Percentiles rank a stretch among this genome's conserved stretches.
Evolutionary conservation across 1,140 invertebrate species (phyloP).

Genomic region (Calliopsis andreniformis): DNA sequence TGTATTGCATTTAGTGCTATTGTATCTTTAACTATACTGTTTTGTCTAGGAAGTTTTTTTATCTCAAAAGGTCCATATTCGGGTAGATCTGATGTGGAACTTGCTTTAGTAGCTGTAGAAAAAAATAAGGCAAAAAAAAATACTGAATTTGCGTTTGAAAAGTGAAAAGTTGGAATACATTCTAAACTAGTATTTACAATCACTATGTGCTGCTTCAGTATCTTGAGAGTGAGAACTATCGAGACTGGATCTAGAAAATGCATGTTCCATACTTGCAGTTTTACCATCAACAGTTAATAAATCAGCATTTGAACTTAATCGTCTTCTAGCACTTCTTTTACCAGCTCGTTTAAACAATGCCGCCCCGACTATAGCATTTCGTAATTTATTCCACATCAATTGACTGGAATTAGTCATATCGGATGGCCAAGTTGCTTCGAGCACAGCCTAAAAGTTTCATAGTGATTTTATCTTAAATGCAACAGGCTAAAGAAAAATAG

Average conservation of each 20-base stretch:
- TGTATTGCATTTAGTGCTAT: conserved; percentile 68
- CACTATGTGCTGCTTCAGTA: conserved; percentile 75
- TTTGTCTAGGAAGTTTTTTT: conserved; percentile 77
- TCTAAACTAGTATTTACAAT: conserved; percentile 69
- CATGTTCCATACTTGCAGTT: conserved; percentile 74
- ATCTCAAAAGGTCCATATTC: conserved; percentile 75
- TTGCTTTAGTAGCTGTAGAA: conserved; percentile 73
- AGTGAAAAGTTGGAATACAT: not conserved
- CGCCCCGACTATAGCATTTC: conserved; percentile 94
- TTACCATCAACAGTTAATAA: conserved; percentile 71
- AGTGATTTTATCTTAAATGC: conserved; percentile 10
- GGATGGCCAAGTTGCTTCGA: conserved; percentile 97
- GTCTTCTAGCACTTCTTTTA: conserved; percentile 81
- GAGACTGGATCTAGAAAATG: conserved; percentile 77
- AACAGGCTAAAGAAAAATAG: conserved; percentile 15
- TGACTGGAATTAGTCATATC: conserved; percentile 91
- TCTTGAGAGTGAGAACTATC: conserved; percentile 80
- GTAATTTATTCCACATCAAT: conserved; percentile 95
- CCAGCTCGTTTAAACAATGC: conserved; percentile 92
- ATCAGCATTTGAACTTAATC: conserved; percentile 76
- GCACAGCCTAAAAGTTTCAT: conserved; percentile 84
- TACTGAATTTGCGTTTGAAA: conserved; percentile 13
- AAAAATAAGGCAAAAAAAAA: conserved; percentile 38
- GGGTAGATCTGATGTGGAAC: conserved; percentile 79
- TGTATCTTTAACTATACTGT: conserved; percentile 79